Evolutionary conservation across 2,797 vertebrate species (phyloP).

Genomic region (Sylvilagus floridanus): DNA sequence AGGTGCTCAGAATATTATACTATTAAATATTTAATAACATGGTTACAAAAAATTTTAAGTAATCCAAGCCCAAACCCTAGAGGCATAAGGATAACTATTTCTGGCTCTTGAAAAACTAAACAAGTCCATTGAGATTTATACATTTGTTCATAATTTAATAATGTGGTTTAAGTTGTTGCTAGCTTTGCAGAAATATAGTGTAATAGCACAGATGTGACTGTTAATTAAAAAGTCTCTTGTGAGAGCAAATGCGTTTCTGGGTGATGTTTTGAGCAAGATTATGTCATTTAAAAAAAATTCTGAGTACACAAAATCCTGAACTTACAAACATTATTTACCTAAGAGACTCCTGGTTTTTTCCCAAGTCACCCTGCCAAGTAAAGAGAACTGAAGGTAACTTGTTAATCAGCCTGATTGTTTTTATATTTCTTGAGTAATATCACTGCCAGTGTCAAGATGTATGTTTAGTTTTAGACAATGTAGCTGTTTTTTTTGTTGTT

Average conservation of each 20-base stretch:
- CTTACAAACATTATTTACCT: constrained; percentile 78
- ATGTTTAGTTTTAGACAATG: constrained; percentile 33
- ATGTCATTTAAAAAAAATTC: constrained; percentile 83
- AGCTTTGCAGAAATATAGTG: constrained; percentile 85
- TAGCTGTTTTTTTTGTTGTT: neutral
- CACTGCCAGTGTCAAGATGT: constrained; percentile 31
- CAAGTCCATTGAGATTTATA: constrained; percentile 82
- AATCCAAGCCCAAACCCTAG: constrained; percentile 79
- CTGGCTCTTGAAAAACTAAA: constrained; percentile 82
- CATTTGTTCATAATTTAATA: constrained; percentile 87
- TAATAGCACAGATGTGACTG: constrained; percentile 86
- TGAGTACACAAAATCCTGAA: constrained; percentile 78
- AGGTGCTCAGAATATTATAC: constrained; percentile 86
- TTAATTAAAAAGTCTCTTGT: constrained; percentile 88
- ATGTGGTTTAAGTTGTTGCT: constrained; percentile 85
- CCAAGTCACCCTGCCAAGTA: neutral
- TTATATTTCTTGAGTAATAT: neutral
- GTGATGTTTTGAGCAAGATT: constrained; percentile 83
- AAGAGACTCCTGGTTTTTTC: constrained; percentile 54
- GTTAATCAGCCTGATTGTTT: neutral
- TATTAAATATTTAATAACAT: constrained; percentile 88
- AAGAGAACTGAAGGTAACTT: constrained; percentile 56
- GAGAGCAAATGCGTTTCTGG: constrained; percentile 81
- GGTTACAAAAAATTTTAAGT: constrained; percentile 83
- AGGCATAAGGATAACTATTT: constrained; percentile 74